These are phyloP conservation scores for Notolabrus celidotus DNA, from an alignment of 2,797 vertebrate genomes.

Conservation along the genomic window DNA sequence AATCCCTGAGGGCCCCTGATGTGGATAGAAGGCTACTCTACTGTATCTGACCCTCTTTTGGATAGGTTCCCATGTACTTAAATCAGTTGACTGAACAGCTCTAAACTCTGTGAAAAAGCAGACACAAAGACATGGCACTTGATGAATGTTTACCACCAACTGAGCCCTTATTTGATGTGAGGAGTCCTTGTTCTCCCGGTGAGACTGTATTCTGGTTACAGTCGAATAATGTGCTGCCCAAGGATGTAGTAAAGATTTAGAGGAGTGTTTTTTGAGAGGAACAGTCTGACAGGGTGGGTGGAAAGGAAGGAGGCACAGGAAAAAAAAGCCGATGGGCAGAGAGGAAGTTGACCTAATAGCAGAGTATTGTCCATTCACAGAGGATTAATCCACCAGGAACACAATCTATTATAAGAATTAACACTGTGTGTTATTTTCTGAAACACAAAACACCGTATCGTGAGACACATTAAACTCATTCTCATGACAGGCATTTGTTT, in stretches of 20 bases:
- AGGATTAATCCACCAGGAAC: slow-evolving; percentile 33
- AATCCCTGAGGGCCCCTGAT: slow-evolving; percentile 14
- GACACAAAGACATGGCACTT: slow-evolving; percentile 31
- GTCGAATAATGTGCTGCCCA: slow-evolving; percentile 13
- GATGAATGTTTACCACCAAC: slow-evolving; percentile 13
- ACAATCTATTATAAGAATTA: slow-evolving; percentile 35
- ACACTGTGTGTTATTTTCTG: slow-evolving; percentile 7
- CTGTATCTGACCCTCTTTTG: slow-evolving; percentile 11
- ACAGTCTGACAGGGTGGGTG: slow-evolving; percentile 12
- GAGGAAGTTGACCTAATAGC: slow-evolving; percentile 58
- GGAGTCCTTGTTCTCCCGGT: slow-evolving; percentile 16
- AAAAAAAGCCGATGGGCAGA: slow-evolving; percentile 48
- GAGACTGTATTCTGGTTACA: slow-evolving; percentile 17
- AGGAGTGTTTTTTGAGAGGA: slow-evolving; percentile 4
- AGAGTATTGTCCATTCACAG: slow-evolving; percentile 49
- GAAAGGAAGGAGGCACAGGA: slow-evolving; percentile 51
- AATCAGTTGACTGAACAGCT: slow-evolving; percentile 31
- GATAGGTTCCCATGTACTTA: slow-evolving; percentile 21
- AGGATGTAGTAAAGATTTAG: background rate
- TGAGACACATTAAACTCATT: slow-evolving; percentile 2
- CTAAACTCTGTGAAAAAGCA: slow-evolving; percentile 18
- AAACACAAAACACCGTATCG: background rate
- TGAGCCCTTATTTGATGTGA: slow-evolving; percentile 27
- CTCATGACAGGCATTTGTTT: slow-evolving; percentile 2
- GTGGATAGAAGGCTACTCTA: slow-evolving; percentile 21